phyloP scores from a whole-genome alignment of 2,797 vertebrate species.

The Pempheris klunzingeri region DNA sequence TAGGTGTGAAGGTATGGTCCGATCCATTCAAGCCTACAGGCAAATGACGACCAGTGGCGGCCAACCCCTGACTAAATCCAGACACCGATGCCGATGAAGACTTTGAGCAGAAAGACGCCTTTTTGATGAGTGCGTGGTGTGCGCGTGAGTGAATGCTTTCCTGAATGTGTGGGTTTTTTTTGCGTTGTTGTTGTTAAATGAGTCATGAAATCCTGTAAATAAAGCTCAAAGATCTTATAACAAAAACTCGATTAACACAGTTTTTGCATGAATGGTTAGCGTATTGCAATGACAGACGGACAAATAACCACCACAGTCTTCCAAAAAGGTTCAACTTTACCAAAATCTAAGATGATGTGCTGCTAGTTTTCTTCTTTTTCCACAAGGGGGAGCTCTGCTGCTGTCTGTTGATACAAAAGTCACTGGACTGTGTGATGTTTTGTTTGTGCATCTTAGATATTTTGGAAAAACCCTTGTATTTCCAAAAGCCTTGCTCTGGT shows the following conservation, averaged over 20 bases:
- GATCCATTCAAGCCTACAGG: slow-evolving; percentile 83
- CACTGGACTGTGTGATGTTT: slow-evolving; percentile 30
- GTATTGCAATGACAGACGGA: background rate
- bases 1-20: slow-evolving; percentile 87
- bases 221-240: slow-evolving; percentile 50
- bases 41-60: slow-evolving; percentile 65
- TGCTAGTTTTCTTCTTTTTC: slow-evolving; percentile 22
- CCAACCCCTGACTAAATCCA: background rate
- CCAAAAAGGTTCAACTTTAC: background rate
- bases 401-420: background rate
- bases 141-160: slow-evolving; percentile 44
- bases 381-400: slow-evolving; percentile 61
- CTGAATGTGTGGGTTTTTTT: slow-evolving; percentile 20
- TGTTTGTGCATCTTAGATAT: slow-evolving; percentile 65
- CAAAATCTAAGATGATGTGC: background rate
- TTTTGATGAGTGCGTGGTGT: slow-evolving; percentile 49
- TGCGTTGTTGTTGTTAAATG: slow-evolving; percentile 9
- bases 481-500: slow-evolving; percentile 63
- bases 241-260: background rate
- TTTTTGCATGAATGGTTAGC: background rate
- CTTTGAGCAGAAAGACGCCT: slow-evolving; percentile 13
- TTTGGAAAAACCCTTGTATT: slow-evolving; percentile 62
- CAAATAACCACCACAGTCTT: background rate
- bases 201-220: slow-evolving; percentile 55
- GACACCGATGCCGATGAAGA: slow-evolving; percentile 29